phyloP scores from a whole-genome alignment of 2,888 invertebrate genomes.

The Stegophylla sp. region DNA sequence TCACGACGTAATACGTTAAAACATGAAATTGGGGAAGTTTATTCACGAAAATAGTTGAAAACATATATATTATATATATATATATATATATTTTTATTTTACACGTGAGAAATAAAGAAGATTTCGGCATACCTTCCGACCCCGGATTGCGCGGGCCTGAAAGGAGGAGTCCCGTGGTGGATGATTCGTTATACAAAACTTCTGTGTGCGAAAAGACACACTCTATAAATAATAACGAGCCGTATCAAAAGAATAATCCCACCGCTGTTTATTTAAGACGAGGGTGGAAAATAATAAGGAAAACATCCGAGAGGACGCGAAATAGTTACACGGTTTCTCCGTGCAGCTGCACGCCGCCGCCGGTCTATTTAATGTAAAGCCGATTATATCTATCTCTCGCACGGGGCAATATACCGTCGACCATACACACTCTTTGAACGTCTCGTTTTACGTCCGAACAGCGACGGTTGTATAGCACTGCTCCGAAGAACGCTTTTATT shows the following conservation, averaged over 20 bases:
- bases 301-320: not conserved
- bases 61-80: no score
- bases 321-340: constrained; percentile 1
- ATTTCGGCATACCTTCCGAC: no score
- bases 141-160: no score
- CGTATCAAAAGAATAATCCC: constrained; percentile 18
- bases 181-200: no score
- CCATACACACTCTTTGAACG: constrained; percentile 6
- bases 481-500: not conserved
- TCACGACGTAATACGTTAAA: no score
- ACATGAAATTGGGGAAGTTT: no score
- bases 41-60: no score
- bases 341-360: not conserved
- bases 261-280: constrained; percentile 20
- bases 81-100: no score
- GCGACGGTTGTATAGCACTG: not conserved
- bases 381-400: constrained; percentile 14
- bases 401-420: not conserved
- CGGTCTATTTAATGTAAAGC: constrained; percentile 20
- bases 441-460: constrained; percentile 16
- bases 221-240: no score
- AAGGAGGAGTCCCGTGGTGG: no score
- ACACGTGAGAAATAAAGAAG: no score
- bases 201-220: no score
- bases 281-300: constrained; percentile 20